phyloP scores from a whole-genome alignment of 2,888 invertebrate genomes.

The Scaptomyza parva region DNA sequence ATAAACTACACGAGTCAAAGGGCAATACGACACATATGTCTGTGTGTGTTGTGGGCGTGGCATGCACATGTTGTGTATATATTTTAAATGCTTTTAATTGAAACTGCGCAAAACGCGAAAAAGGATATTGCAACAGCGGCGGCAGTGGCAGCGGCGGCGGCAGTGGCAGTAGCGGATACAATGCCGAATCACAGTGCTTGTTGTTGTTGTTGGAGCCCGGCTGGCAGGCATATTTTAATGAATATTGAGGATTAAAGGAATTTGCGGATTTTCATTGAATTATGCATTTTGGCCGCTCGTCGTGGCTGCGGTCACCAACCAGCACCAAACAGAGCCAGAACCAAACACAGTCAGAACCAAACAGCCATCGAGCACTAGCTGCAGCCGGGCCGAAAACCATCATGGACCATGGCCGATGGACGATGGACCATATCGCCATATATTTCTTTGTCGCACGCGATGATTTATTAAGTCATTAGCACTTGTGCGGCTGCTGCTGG shows the following conservation, averaged over 20 bases:
- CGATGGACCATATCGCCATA: constrained; percentile 40
- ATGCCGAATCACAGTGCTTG: constrained; percentile 51
- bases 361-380: constrained; percentile 22
- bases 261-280: constrained; percentile 85
- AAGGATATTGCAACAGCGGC: constrained; percentile 11
- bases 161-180: constrained; percentile 4
- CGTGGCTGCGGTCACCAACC: constrained; percentile 49
- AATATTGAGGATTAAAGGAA: constrained; percentile 85
- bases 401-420: constrained; percentile 43
- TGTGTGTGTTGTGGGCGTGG: constrained; percentile 33
- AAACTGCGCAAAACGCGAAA: constrained; percentile 59
- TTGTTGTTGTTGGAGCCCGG: too few species aligned
- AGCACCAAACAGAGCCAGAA: constrained; percentile 5
- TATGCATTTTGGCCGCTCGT: constrained; percentile 81
- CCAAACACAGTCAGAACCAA: constrained; percentile 20
- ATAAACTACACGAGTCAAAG: constrained; percentile 60
- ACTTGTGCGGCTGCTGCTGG: constrained; percentile 77
- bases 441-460: constrained; percentile 81
- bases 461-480: constrained; percentile 84
- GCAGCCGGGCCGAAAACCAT: constrained; percentile 10
- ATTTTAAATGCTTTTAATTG: constrained; percentile 84
- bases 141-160: too few species aligned
- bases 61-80: constrained; percentile 24
- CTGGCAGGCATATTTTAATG: constrained; percentile 81
- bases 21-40: not conserved